Evolutionary conservation across 37 sponge, comb jelly and placozoan genomes (phyloP).

Genomic region (Tethya wilhelma): DNA sequence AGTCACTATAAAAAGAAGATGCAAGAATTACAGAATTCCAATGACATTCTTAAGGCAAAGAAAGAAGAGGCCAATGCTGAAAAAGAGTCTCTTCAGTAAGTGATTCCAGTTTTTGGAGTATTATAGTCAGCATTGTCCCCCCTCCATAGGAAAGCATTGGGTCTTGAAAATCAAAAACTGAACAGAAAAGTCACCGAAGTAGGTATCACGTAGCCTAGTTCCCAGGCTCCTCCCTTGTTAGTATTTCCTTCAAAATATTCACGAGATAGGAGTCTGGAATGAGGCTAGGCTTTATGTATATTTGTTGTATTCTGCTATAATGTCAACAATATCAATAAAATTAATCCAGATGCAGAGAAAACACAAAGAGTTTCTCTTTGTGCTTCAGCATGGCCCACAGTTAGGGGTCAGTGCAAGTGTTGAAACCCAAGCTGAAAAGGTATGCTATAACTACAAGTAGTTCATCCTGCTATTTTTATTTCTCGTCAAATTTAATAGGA

Average conservation of each 20-base stretch:
- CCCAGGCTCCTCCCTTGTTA: neutral
- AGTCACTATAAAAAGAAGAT: constrained; percentile 44
- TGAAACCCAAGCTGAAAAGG: neutral
- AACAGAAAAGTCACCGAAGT: constrained; percentile 18
- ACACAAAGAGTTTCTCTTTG: constrained; percentile 35
- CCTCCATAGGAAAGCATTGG: constrained; percentile 20
- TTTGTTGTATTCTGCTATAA: neutral
- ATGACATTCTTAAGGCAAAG: constrained; percentile 6
- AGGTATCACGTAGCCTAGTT: neutral
- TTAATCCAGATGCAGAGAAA: constrained; percentile 14
- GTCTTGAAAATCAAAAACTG: constrained; percentile 44
- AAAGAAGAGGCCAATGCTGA: constrained; percentile 24
- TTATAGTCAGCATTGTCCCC: neutral
- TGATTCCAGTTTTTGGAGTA: neutral
- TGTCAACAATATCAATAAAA: neutral
- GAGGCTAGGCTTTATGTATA: too few relatives aligned
- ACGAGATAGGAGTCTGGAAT: too few relatives aligned
- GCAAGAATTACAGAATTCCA: too few relatives aligned
- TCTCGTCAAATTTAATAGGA: neutral
- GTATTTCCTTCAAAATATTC: too few relatives aligned
- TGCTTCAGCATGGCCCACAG: constrained; percentile 22
- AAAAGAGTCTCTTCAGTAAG: constrained; percentile 16
- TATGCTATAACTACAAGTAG: neutral
- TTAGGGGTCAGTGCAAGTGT: neutral
- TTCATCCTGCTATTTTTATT: neutral